Percentiles rank a stretch among this genome's conserved stretches.
Evolutionary conservation across 1,140 invertebrate species (phyloP).

Genomic region (Solen grandis): DNA sequence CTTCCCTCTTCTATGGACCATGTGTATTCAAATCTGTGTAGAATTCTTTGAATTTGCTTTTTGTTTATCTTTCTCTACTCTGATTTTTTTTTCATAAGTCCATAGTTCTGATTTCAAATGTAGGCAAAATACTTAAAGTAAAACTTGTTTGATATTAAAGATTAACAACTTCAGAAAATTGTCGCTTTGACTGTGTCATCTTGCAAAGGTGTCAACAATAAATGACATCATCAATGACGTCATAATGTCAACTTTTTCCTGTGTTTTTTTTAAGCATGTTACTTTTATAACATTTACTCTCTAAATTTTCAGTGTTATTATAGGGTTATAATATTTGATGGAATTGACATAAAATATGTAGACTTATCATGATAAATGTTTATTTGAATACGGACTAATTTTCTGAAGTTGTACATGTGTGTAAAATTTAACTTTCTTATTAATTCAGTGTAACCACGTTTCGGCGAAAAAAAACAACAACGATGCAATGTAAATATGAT

Average conservation of each 20-base stretch:
- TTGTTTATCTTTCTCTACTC: background rate
- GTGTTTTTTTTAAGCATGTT: too few relatives aligned
- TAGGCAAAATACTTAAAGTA: background rate
- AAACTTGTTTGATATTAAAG: constrained; percentile 20
- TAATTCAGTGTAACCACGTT: too few relatives aligned
- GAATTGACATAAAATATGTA: too few relatives aligned
- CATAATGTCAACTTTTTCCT: background rate
- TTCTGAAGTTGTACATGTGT: too few relatives aligned
- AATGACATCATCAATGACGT: constrained; percentile 44
- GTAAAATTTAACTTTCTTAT: too few relatives aligned
- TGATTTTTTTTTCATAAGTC: background rate
- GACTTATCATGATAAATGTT: too few relatives aligned
- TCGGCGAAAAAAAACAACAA: too few relatives aligned
- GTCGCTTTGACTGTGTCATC: constrained; percentile 4
- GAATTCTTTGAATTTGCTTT: background rate
- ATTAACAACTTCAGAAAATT: constrained; percentile 9
- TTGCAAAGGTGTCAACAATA: constrained; percentile 2
- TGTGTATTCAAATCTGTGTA: constrained; percentile 7
- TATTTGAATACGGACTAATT: too few relatives aligned
- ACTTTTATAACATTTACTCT: too few relatives aligned
- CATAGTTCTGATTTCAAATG: background rate
- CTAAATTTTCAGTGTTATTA: too few relatives aligned
- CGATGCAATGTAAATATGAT: too few relatives aligned
- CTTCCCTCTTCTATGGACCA: background rate
- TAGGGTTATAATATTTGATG: too few relatives aligned